Evolutionary conservation across 2,113 vertebrate genomes (phyloP), one percentile per base, ranked within the genome.

Genomic region (Riparia riparia): DNA sequence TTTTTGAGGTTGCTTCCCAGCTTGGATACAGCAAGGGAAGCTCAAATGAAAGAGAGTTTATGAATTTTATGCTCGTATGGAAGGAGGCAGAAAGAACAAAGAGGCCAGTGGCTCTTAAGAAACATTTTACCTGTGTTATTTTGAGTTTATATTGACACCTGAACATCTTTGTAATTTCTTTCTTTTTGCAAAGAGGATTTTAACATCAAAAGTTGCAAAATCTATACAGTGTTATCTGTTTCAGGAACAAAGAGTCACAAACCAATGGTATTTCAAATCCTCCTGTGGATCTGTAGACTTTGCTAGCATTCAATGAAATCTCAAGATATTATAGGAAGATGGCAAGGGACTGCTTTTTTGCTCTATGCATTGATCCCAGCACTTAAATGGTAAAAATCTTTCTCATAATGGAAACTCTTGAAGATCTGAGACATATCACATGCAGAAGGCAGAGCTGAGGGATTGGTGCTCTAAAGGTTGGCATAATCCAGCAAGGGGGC

Each of bases 1-100:
- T 78, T 78, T 86, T 39, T 54, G 29, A 78, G 34, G 34, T 41
- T 56, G 39, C 50, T 93, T 74, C 66, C 24, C 49, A 51, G 32
- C 42, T 83, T 19, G 18, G 15, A 8, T 45, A 42, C 69, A 39
- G 34, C 42, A 42, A 0, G 0, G 42, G 37, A 44, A 86, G 17
- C 18, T 39, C 58, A 57, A 49, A 32, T 14, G 29, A 90, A 34
- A 88, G 49, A 29, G 12, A 47, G 10, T 10, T 61, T 1, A 0
- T 53, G 45, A 17, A 42, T 72, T 89, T 47, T 21, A 70, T 7
- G 20, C 29, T 69, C 14, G 0, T 39, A 26, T 42, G 45, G 66
- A 88, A 93, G 53, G 65, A 66, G 17, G 16, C 6, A n/a, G 66
- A 82, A 77, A 54, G 66, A 88, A 47, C 13, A 69, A 74, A 81